phyloP scores from a whole-genome alignment of 1,140 invertebrate species.

The Bombus balteatus region DNA sequence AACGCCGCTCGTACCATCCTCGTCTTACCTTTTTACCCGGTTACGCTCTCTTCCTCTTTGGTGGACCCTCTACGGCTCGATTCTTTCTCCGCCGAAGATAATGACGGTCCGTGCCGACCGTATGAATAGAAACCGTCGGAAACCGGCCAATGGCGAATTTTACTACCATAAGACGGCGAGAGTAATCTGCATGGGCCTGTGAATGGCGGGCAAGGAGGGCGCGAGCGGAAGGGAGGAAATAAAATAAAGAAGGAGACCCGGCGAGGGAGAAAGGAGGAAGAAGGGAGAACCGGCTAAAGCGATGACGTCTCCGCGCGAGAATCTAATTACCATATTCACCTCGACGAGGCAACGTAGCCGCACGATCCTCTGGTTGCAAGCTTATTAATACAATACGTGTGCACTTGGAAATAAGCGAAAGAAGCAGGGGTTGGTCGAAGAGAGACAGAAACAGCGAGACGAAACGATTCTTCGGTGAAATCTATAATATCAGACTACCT shows the following conservation, averaged over 20 bases:
- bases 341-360: constrained; percentile 44
- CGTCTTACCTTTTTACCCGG: neutral
- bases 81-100: constrained; percentile 47
- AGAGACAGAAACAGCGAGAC: neutral
- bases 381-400: constrained; percentile 26
- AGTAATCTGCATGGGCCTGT: constrained; percentile 33
- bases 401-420: too few relatives aligned
- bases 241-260: constrained; percentile 13
- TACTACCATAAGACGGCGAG: constrained; percentile 38
- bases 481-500: neutral
- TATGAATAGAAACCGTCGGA: constrained; percentile 59
- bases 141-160: constrained; percentile 56
- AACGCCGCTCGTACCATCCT: constrained; percentile 8
- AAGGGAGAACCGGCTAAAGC: constrained; percentile 56
- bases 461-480: neutral
- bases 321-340: constrained; percentile 72
- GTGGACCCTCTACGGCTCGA: neutral
- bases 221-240: constrained; percentile 18
- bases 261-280: constrained; percentile 14
- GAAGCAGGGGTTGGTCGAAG: neutral
- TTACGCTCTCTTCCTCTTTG: constrained; percentile 13
- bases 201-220: constrained; percentile 29
- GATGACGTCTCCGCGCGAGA: constrained; percentile 67
- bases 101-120: constrained; percentile 33
- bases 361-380: constrained; percentile 5